These are phyloP conservation scores for Heliopora coerulea DNA, from an alignment of 92 coral and sea anemone species.

Conservation along the genomic window DNA sequence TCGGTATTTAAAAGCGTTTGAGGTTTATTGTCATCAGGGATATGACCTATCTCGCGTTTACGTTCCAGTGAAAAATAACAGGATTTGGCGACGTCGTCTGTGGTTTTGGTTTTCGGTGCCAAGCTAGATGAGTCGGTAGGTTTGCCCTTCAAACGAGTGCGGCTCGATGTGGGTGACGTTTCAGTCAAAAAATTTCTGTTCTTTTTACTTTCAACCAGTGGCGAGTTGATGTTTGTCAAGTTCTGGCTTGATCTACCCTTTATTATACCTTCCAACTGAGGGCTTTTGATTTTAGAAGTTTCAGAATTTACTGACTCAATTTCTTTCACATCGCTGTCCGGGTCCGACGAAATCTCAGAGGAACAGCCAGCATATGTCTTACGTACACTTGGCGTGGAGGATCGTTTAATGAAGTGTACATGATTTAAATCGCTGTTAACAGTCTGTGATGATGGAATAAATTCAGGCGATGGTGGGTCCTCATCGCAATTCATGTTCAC, in stretches of 20 bases:
- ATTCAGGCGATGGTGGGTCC: slow-evolving; percentile 73
- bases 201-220: neutral
- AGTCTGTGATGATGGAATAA: slow-evolving; percentile 86
- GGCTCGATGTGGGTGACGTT: slow-evolving; percentile 34
- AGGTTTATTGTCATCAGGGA: neutral
- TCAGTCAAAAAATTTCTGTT: neutral
- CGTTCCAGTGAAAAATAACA: neutral
- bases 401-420: too few relatives aligned
- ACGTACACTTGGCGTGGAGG: too few relatives aligned
- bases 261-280: neutral
- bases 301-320: neutral
- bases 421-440: too few relatives aligned
- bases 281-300: neutral
- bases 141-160: slow-evolving; percentile 29
- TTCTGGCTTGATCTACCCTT: neutral
- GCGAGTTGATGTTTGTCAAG: neutral
- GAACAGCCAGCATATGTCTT: too few relatives aligned
- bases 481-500: slow-evolving; percentile 16
- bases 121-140: neutral
- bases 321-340: neutral
- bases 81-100: neutral
- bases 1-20: neutral
- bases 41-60: neutral
- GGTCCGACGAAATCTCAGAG: too few relatives aligned
- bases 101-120: neutral